phyloP scores from a whole-genome alignment of 2,113 vertebrate genomes.

The Gobiocypris rarus region DNA sequence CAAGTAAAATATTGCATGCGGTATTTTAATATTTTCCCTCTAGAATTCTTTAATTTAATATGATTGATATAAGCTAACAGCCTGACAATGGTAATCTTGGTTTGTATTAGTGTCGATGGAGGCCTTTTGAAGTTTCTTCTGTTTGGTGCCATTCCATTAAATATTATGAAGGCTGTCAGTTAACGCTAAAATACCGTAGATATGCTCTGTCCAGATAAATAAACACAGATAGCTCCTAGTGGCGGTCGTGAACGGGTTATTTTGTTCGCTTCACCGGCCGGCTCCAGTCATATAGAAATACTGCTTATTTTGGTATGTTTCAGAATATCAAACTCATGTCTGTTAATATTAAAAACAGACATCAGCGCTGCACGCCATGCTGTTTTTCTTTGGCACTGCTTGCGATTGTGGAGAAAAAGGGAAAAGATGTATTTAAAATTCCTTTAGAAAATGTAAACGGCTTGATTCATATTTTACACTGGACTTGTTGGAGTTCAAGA shows the following conservation, averaged over 20 bases:
- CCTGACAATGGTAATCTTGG: conserved; percentile 48
- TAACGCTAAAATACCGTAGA: conserved; percentile 80
- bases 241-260: conserved; percentile 70
- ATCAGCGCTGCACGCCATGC: conserved; percentile 64
- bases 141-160: conserved; percentile 76
- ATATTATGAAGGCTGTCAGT: conserved; percentile 81
- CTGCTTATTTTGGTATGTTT: conserved; percentile 79
- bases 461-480: conserved; percentile 30
- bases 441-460: conserved; percentile 40
- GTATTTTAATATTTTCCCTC: conserved; percentile 3
- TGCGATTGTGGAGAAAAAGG: conserved; percentile 15
- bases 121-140: conserved; percentile 71
- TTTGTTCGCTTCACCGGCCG: conserved; percentile 72
- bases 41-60: conserved; percentile 23
- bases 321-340: conserved; percentile 71
- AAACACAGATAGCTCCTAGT: conserved; percentile 71
- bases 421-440: conserved; percentile 38
- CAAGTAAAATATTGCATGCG: neutral
- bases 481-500: conserved; percentile 27
- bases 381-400: conserved; percentile 25
- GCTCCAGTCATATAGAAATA: conserved; percentile 65
- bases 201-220: conserved; percentile 78
- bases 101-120: conserved; percentile 66
- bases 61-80: conserved; percentile 66
- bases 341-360: conserved; percentile 76